Conservation (phyloP, 2,797 vertebrate species). For the Neosilurus hyrtlii region DNA sequence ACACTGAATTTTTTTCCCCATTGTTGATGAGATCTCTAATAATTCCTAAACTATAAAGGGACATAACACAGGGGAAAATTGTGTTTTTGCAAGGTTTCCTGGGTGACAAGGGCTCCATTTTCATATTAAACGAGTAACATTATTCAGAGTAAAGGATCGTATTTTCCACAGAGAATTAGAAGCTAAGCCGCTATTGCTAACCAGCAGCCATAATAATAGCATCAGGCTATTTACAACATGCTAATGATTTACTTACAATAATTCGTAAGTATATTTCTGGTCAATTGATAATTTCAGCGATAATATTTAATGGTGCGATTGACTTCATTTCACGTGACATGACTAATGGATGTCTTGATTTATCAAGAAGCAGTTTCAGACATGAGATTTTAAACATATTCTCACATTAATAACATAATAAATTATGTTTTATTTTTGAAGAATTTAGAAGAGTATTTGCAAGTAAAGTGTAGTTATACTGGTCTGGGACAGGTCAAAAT, state of each 20-base stretch:
- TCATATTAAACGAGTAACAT: neutral
- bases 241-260: neutral
- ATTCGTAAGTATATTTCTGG: neutral
- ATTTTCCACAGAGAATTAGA: neutral
- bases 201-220: neutral
- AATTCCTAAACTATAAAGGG: too few species aligned
- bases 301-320: neutral
- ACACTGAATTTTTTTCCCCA: too few species aligned
- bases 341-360: neutral
- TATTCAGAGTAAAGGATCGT: neutral
- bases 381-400: conserved; percentile 4
- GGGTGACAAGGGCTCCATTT: neutral
- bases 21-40: too few species aligned
- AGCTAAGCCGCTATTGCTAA: neutral
- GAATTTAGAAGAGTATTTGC: neutral
- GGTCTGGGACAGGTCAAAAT: neutral
- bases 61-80: too few species aligned
- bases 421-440: neutral
- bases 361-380: neutral
- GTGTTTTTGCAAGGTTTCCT: neutral
- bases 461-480: neutral
- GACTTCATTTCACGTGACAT: neutral
- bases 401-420: neutral
- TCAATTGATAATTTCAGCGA: neutral
- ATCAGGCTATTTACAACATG: neutral